Base-by-base conservation (phyloP, 2,113 vertebrate genomes). In the Calyptommatus sinebrachiatus region DNA sequence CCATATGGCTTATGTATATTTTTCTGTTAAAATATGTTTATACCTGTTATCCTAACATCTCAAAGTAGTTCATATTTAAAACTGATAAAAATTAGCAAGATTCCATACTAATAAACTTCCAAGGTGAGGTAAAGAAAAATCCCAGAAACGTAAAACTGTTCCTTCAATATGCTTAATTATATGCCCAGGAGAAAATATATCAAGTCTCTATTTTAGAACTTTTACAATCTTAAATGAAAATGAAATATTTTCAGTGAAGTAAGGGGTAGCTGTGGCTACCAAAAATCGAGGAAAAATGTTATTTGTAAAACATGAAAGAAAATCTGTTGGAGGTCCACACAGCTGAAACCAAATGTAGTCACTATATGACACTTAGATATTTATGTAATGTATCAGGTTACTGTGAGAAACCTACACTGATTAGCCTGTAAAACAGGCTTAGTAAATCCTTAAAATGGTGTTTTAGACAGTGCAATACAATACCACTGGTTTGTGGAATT, bases 301-400 rank as follows among this genome's bases (percentile, higher is more conserved):
- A 79, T 89, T 93, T 91, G 87, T 91, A 89, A 85, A 88, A 84
- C 87, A 89, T 91, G 84, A 91, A 91, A 91, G 88, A 86, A 85
- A 94, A 90, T 92, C 82, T 85, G 87, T 70, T 76, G 1, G 62
- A 82, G 48, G 81, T 91, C 89, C 86, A 86, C 73, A 76, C 69
- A 84, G 89, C 85, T 83, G 82, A 14, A 79, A 73, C 77, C 80
- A 76, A 86, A 84, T 88, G 85, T 76, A 85, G 86, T 89, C 88
- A 57, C 89, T 89, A 83, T 83, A 91, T 92, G 88, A 80, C 73
- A 86, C 89, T 93, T 90, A 89, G n/a, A 26, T 6, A 70, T 26
- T 1, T 85, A 77, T 80, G 78, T 77, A 80, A 72, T 90, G 81
- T 88, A 89, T 89, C 84, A 72, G 79, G 86, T 93, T 93, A 83